Evolutionary conservation across 2,888 invertebrate genomes (phyloP).

Genomic region (Trichogramma dendrolimi): DNA sequence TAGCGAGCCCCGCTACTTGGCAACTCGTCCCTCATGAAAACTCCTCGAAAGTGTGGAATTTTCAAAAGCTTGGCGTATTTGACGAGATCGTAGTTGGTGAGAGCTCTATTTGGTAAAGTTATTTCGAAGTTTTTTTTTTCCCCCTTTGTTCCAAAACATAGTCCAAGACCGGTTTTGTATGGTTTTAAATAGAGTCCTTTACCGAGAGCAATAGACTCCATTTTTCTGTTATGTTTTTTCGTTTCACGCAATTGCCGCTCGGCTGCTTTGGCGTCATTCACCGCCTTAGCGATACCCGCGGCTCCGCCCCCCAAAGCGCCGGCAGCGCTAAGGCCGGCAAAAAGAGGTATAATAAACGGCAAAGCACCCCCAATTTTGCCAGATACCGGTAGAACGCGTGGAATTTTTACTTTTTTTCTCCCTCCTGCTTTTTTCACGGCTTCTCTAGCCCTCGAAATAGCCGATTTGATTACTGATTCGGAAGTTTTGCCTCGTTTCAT

Average conservation of each 20-base stretch:
- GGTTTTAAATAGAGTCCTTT: slow-evolving; percentile 30
- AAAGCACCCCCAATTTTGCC: slow-evolving; percentile 34
- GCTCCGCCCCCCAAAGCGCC: slow-evolving; percentile 45
- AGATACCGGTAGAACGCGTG: slow-evolving; percentile 27
- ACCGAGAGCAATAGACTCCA: slow-evolving; percentile 44
- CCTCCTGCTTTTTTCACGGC: slow-evolving; percentile 26
- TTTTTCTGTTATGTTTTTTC: slow-evolving; percentile 42
- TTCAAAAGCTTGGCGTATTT: too few relatives aligned
- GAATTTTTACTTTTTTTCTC: slow-evolving; percentile 17
- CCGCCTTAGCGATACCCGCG: slow-evolving; percentile 43
- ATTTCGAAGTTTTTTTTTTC: too few relatives aligned
- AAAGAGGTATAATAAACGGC: slow-evolving; percentile 34
- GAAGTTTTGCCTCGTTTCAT: slow-evolving; percentile 4
- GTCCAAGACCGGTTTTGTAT: slow-evolving; percentile 5
- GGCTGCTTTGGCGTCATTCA: slow-evolving; percentile 42
- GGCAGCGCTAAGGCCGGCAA: slow-evolving; percentile 34
- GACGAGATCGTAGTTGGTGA: too few relatives aligned
- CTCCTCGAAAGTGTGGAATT: too few relatives aligned
- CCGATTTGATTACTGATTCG: slow-evolving; percentile 14
- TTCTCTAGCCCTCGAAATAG: slow-evolving; percentile 19
- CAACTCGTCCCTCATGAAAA: too few relatives aligned
- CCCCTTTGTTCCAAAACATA: too few relatives aligned
- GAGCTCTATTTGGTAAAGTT: too few relatives aligned
- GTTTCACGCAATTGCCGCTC: slow-evolving; percentile 39
- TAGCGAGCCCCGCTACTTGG: too few relatives aligned